These are phyloP conservation scores for Cryptosula pallasiana DNA, from an alignment of 2,888 invertebrate genomes.

Conservation along the genomic window DNA sequence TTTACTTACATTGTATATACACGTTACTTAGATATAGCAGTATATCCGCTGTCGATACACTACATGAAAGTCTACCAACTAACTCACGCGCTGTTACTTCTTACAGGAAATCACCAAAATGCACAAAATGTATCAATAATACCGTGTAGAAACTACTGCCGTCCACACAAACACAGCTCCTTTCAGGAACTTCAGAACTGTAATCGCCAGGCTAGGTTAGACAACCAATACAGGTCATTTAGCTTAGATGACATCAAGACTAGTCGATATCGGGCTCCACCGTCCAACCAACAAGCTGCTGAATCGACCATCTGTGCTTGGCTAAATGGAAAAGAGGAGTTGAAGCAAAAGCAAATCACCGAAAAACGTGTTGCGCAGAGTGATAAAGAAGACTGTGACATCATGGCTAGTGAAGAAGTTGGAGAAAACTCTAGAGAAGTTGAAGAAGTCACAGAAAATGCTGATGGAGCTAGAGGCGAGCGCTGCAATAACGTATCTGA, in stretches of 20 bases:
- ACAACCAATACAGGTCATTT: conserved; percentile 6
- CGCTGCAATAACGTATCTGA: neutral
- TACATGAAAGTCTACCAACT: too few relatives aligned
- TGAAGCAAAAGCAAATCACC: too few relatives aligned
- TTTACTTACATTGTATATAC: too few relatives aligned
- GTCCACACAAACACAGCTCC: conserved; percentile 6
- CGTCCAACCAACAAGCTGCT: neutral
- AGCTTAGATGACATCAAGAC: neutral
- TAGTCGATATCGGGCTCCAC: neutral
- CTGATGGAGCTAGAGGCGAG: neutral
- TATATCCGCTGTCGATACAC: too few relatives aligned
- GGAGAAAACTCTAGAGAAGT: neutral
- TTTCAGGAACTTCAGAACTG: neutral
- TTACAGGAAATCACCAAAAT: too few relatives aligned
- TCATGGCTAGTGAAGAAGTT: neutral
- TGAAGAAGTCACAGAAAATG: too few relatives aligned
- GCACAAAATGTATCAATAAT: neutral
- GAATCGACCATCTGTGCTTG: neutral
- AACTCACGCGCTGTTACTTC: too few relatives aligned
- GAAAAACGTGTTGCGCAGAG: neutral
- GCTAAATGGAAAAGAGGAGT: neutral
- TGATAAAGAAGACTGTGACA: neutral
- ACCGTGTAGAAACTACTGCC: conserved; percentile 1
- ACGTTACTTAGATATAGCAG: too few relatives aligned
- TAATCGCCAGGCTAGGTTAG: neutral